These are phyloP conservation scores for Drosophila neonasuta DNA, from an alignment of 2,888 invertebrate species.

Conservation along the genomic window DNA sequence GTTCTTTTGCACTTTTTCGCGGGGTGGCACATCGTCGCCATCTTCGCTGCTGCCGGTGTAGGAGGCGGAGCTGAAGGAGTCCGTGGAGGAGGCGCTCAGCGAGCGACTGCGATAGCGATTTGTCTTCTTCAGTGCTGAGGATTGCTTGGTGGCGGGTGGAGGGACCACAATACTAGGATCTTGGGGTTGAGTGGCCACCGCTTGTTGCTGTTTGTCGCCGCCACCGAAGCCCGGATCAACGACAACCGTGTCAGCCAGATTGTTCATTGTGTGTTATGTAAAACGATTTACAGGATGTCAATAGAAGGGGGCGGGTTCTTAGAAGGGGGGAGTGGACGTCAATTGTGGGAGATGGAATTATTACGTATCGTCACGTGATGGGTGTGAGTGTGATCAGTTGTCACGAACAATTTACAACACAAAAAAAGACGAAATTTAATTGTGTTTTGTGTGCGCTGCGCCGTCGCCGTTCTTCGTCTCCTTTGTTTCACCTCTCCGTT, in stretches of 20 bases:
- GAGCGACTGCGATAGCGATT: constrained; percentile 94
- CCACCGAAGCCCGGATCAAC: constrained; percentile 80
- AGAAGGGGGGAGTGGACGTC: neutral
- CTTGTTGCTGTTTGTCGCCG: constrained; percentile 72
- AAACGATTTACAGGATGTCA: constrained; percentile 50
- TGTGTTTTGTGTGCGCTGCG: constrained; percentile 50
- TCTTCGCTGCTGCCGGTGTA: constrained; percentile 93
- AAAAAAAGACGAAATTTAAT: constrained; percentile 25
- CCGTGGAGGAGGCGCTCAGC: constrained; percentile 95
- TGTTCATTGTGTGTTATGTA: constrained; percentile 76
- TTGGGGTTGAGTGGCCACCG: constrained; percentile 53
- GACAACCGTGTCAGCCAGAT: constrained; percentile 78
- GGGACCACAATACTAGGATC: constrained; percentile 63
- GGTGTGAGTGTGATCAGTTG: constrained; percentile 35
- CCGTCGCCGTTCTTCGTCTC: constrained; percentile 47
- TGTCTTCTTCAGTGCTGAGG: constrained; percentile 92
- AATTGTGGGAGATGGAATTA: constrained; percentile 20
- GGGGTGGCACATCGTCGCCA: constrained; percentile 95
- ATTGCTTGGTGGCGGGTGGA: constrained; percentile 81
- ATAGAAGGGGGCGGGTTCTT: neutral
- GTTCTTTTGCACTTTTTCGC: constrained; percentile 95
- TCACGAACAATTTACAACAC: constrained; percentile 41
- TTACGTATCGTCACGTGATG: constrained; percentile 64
- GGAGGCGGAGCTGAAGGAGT: constrained; percentile 91
- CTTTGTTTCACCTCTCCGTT: constrained; percentile 67